Evolutionary conservation across 92 coral and sea anemone genomes (phyloP).

Genomic region (Paragorgia papillata): DNA sequence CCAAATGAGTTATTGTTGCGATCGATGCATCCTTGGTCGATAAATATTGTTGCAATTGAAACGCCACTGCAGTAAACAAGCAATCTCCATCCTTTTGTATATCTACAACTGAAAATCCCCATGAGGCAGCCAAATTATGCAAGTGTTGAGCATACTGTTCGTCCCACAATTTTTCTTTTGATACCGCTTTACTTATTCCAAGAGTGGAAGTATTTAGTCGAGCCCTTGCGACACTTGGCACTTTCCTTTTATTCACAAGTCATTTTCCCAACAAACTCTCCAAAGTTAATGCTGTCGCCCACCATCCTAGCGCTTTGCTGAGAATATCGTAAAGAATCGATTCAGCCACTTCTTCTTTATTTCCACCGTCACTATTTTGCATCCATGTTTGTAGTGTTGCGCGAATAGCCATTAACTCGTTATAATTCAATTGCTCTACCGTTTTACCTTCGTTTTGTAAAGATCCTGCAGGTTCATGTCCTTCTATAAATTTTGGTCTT

Average conservation of each 20-base stretch:
- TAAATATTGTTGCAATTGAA: constrained; percentile 41
- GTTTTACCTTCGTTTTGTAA: not conserved
- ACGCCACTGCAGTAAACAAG: constrained; percentile 42
- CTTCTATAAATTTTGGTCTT: not conserved
- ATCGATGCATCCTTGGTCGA: not conserved
- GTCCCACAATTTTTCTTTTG: not conserved
- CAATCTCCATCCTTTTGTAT: constrained; percentile 62
- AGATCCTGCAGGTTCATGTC: not conserved
- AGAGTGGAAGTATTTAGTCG: not conserved
- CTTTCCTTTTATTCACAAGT: not conserved
- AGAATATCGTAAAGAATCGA: not conserved
- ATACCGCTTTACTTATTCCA: too few species aligned
- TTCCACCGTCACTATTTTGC: not conserved
- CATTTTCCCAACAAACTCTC: not conserved
- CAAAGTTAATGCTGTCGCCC: not conserved
- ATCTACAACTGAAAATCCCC: constrained; percentile 42
- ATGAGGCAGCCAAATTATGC: constrained; percentile 14
- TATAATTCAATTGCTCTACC: not conserved
- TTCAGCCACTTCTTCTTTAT: not conserved
- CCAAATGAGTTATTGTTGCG: constrained; percentile 14
- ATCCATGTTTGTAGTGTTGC: not conserved
- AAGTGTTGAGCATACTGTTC: not conserved
- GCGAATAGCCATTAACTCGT: not conserved
- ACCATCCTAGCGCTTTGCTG: not conserved
- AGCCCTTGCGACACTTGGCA: not conserved